Evolutionary conservation across 2,888 invertebrate genomes (phyloP).

Genomic region (Anthoptus insignis): DNA sequence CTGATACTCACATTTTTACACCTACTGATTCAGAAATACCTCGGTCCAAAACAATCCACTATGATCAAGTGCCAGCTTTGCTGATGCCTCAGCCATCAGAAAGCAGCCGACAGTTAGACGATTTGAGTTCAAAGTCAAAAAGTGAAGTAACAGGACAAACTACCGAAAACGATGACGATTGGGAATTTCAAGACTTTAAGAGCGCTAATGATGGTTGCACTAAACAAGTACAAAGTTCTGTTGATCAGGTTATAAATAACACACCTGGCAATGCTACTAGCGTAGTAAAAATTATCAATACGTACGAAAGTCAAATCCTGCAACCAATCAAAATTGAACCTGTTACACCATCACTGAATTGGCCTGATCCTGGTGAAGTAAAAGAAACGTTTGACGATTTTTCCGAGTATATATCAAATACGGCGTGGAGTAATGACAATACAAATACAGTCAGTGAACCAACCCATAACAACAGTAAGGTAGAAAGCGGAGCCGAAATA

Average conservation of each 20-base stretch:
- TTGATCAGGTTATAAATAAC: constrained; percentile 4
- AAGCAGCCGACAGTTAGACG: constrained; percentile 50
- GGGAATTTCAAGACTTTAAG: constrained; percentile 81
- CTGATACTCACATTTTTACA: constrained; percentile 84
- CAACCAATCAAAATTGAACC: constrained; percentile 80
- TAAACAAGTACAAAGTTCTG: constrained; percentile 10
- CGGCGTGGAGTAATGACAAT: constrained; percentile 58
- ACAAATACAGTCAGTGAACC: constrained; percentile 4
- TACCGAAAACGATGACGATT: constrained; percentile 65
- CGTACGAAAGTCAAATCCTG: constrained; percentile 68
- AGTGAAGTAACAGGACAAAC: constrained; percentile 46
- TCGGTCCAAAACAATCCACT: constrained; percentile 83
- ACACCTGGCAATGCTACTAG: constrained; percentile 41
- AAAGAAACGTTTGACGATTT: constrained; percentile 80
- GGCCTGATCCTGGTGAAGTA: constrained; percentile 83
- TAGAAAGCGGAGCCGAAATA: constrained; percentile 33
- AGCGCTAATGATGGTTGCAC: constrained; percentile 54
- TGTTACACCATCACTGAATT: constrained; percentile 76
- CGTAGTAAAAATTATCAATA: neutral
- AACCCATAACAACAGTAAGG: constrained; percentile 11
- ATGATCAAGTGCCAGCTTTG: constrained; percentile 65
- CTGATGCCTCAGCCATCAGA: constrained; percentile 62
- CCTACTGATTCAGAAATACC: constrained; percentile 84
- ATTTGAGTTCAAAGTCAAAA: constrained; percentile 42
- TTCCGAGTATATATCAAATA: constrained; percentile 72